phyloP scores from a whole-genome alignment of 2,797 vertebrate species.

The Ctenopoma kingsleyae region DNA sequence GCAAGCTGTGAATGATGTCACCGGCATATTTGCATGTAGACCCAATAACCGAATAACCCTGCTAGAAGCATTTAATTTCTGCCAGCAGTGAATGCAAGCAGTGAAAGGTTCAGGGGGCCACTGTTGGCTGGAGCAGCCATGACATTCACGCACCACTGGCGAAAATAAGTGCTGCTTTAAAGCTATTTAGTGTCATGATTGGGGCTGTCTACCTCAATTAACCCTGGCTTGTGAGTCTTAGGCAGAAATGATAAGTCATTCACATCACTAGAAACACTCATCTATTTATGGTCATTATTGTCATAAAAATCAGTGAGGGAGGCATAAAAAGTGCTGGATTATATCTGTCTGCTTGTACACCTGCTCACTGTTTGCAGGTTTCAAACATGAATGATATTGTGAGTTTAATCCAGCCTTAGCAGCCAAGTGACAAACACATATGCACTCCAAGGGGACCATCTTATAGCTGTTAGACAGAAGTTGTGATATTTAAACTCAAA shows the following conservation, averaged over 20 bases:
- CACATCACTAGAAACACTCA: constrained; percentile 26
- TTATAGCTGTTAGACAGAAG: constrained; percentile 48
- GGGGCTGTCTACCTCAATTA: constrained; percentile 68
- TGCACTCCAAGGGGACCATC: constrained; percentile 11
- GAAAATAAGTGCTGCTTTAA: constrained; percentile 66
- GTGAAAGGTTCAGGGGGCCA: not conserved
- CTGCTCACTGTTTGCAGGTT: constrained; percentile 19
- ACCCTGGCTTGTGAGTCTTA: constrained; percentile 40
- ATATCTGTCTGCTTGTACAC: constrained; percentile 4
- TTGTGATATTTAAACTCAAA: constrained; percentile 63
- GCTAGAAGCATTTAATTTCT: constrained; percentile 26
- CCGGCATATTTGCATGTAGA: constrained; percentile 58
- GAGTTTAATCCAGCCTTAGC: constrained; percentile 27
- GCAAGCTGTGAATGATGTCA: constrained; percentile 67
- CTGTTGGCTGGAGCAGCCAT: constrained; percentile 31
- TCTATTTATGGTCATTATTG: constrained; percentile 43
- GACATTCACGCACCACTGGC: constrained; percentile 71
- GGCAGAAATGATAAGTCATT: constrained; percentile 29
- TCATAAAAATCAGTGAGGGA: constrained; percentile 41
- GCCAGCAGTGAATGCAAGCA: constrained; percentile 6
- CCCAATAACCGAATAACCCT: constrained; percentile 57
- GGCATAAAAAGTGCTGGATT: not conserved
- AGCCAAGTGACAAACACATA: not conserved
- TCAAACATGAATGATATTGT: constrained; percentile 29
- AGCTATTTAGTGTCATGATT: constrained; percentile 67